Base-by-base conservation (phyloP, 2,888 invertebrate genomes). In the Rhagonycha lutea region DNA sequence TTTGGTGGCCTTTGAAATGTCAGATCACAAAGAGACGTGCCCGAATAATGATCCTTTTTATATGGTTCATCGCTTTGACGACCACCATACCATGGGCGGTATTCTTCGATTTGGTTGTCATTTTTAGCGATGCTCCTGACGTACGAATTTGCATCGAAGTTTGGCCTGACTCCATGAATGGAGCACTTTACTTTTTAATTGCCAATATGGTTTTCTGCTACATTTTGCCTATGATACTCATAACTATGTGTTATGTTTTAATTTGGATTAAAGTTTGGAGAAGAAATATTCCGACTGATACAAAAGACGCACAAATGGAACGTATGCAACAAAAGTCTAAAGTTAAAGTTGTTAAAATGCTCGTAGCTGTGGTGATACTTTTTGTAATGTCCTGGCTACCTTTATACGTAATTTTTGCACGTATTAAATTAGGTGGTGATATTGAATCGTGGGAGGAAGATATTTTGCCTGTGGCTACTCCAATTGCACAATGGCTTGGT, bases 331-430 rank as follows among this genome's bases (percentile, higher is more conserved):
- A 97, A 84, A 96, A 96, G 88, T 97, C 97, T 63, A 97, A 97
- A 89, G 95, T 97, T 61, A 97, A 97, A 88, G 97, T 97, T 63
- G 94, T 97, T 23, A 97, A 97, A 89, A 98, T 98, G 98, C 89
- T 98, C 76, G 94, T 97, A 0, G 96, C 94, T 14, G 97, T 98
- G 47, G 96, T 98, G 18, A 94, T 98, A 73, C 89, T 97, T n/a
- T 98, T 98, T 87, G 96, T 97, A 0, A 89, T 97, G 3, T 97
- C 97, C 47, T 98, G 98, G 98, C 90, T 97, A 84, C 98, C 98
- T 0, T 90, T 98, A 60, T 98, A 98, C 88, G 92, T 94, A 24
- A 96, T 97, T 85, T 95, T 96, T 85, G 94, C 97, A 0, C 91
- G 96, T 82, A 93, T 97, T 83, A 96, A 97, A 86, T 90, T 96